Conservation (phyloP, 2,888 invertebrate species). For the Acanthosepion lycidas region DNA sequence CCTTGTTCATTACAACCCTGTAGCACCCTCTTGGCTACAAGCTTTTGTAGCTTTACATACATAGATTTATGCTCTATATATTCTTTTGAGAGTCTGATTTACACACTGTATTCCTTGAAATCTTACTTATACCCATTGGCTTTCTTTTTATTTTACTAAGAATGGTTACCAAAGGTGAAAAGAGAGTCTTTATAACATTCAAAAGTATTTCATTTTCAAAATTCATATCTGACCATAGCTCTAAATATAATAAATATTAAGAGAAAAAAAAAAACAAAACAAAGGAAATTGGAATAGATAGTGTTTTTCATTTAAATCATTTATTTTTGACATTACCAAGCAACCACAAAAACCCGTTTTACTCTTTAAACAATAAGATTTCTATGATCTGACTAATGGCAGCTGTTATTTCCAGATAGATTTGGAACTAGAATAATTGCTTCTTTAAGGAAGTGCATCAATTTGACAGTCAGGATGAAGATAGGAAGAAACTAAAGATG, state of each 20-base stretch:
- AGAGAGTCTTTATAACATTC: not conserved
- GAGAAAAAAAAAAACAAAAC: not conserved
- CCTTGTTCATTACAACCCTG: too few species aligned
- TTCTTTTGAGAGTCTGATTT: not conserved
- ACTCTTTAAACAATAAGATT: not conserved
- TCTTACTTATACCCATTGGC: not conserved
- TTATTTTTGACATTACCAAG: not conserved
- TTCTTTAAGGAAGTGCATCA: not conserved
- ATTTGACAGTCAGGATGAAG: not conserved
- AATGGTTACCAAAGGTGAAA: not conserved
- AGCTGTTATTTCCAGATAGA: conserved; percentile 9
- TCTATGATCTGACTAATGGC: not conserved
- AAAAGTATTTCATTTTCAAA: not conserved
- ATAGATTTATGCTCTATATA: not conserved
- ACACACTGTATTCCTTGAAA: not conserved
- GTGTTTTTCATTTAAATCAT: not conserved
- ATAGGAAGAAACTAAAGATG: not conserved
- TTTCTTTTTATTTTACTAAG: not conserved
- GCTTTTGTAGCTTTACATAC: too few species aligned
- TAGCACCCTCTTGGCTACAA: too few species aligned
- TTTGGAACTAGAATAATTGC: not conserved
- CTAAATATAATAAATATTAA: not conserved
- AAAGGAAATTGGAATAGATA: not conserved
- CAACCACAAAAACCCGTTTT: not conserved
- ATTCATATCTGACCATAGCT: not conserved